These are phyloP conservation scores for Apamea monoglypha DNA, from an alignment of 2,888 invertebrate genomes.

Conservation along the genomic window DNA sequence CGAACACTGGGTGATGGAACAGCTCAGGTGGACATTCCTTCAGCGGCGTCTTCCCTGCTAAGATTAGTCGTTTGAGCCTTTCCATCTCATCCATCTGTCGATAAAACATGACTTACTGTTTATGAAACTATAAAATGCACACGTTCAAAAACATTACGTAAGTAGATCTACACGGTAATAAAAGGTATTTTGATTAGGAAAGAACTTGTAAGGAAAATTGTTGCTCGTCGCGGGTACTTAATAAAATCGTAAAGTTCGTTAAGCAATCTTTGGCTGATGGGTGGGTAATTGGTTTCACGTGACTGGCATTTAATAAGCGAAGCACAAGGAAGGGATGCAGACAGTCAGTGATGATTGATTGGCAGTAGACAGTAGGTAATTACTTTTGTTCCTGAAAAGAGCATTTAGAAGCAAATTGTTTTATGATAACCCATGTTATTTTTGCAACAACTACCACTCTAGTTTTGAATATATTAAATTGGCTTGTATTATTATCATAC, in stretches of 20 bases:
- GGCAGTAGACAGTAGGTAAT: conserved; percentile 28
- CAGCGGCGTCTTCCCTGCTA: conserved; percentile 92
- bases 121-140: conserved; percentile 31
- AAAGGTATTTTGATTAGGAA: conserved; percentile 28
- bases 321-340: conserved; percentile 51
- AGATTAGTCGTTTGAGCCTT: conserved; percentile 92
- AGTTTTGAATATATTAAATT: not conserved
- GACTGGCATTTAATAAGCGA: conserved; percentile 59
- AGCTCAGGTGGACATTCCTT: conserved; percentile 92
- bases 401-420: not conserved
- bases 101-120: conserved; percentile 43
- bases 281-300: conserved; percentile 66
- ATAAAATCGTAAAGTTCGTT: conserved; percentile 64
- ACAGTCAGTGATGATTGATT: conserved; percentile 48
- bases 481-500: no score
- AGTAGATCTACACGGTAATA: conserved; percentile 23
- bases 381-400: conserved; percentile 12
- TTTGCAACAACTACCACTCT: not conserved
- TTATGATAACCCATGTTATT: not conserved
- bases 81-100: conserved; percentile 92
- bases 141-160: conserved; percentile 12
- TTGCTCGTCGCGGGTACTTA: conserved; percentile 18
- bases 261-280: conserved; percentile 62
- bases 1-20: conserved; percentile 92
- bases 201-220: conserved; percentile 23